Evolutionary conservation across 2,888 invertebrate genomes (phyloP), one percentile per base, ranked within the genome.

Genomic region (Eristalinus aeneus): DNA sequence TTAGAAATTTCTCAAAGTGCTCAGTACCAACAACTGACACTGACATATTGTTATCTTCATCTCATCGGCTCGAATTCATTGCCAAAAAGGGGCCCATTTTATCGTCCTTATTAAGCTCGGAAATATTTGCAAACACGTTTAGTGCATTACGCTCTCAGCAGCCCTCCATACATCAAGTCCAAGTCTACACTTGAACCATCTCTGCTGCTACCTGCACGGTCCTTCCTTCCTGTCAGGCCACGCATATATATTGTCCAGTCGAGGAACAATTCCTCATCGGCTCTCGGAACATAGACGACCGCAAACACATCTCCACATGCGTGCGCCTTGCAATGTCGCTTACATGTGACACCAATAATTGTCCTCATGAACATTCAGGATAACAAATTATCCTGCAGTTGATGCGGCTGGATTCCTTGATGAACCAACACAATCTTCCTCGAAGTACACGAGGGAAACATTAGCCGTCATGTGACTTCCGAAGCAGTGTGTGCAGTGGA

Each of bases 351-450:
- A 71, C 78, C 78, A 65, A 78, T 78, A 72, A 78, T 78, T 78
- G 78, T 78, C 78, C 78, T 67, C 71, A 72, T 78, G 72, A 65
- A 78, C 78, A 78, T 78, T 72, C 56, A 60, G 78, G 78, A 78
- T 72, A 78, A 78, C 65, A 78, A 78, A 78, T 78, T 65, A 58
- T 78, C 53, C 72, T 72, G 65, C 64, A 72, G 65, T 78, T 72
- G 78, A 58, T 72, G 20, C 78, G 65, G 72, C 65, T 65, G 71
- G 71, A 78, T 32, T 32, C 58, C 78, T 60, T 64, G 71, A 78
- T 78, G 71, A 71, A 72, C 53, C 39, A 56, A 12, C 5, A 56
- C 1, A 61, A 63, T 22, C 73, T 73, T 64, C 16, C 5, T 9
- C 0, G 20, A 12, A 32, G 12, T 32, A 23, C 36, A 36, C 46